Evolutionary conservation across 2,797 vertebrate genomes (phyloP).

Genomic region (Gallinago solitaria): DNA sequence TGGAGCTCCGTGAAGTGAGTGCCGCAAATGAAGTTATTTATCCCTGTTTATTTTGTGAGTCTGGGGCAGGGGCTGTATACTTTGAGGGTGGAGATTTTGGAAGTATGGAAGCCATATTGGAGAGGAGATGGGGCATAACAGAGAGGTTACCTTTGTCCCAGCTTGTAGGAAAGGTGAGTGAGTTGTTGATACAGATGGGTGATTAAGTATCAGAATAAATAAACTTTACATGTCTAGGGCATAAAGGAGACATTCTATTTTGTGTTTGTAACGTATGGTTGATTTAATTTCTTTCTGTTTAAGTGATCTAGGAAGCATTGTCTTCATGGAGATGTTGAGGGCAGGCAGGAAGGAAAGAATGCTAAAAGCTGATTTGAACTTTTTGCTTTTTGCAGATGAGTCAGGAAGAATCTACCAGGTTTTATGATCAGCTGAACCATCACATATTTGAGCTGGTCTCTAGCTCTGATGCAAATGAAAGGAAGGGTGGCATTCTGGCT

Average conservation of each 20-base stretch:
- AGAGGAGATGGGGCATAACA: not conserved
- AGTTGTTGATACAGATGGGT: not conserved
- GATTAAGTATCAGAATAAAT: not conserved
- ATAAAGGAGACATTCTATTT: not conserved
- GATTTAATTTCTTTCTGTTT: not conserved
- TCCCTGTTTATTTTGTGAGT: fast-evolving
- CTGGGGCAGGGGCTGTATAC: not conserved
- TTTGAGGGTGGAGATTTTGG: not conserved
- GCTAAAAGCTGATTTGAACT: not conserved
- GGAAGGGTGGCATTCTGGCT: conserved; percentile 97
- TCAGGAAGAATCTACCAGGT: conserved; percentile 96
- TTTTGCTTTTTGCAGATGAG: conserved; percentile 85
- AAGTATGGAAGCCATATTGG: not conserved
- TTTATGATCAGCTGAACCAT: conserved; percentile 98
- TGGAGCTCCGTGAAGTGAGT: conserved; percentile 94
- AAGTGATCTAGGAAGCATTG: not conserved
- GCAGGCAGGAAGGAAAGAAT: not conserved
- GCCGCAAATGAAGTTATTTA: not conserved
- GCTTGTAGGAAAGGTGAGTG: not conserved
- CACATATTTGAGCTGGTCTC: conserved; percentile 99
- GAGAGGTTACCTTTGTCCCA: not conserved
- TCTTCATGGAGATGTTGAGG: not conserved
- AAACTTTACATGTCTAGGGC: not conserved
- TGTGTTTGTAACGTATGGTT: not conserved
- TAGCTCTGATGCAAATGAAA: conserved; percentile 97